Evolutionary conservation across 2,797 vertebrate genomes (phyloP).

Genomic region (Darevskia mixta): DNA sequence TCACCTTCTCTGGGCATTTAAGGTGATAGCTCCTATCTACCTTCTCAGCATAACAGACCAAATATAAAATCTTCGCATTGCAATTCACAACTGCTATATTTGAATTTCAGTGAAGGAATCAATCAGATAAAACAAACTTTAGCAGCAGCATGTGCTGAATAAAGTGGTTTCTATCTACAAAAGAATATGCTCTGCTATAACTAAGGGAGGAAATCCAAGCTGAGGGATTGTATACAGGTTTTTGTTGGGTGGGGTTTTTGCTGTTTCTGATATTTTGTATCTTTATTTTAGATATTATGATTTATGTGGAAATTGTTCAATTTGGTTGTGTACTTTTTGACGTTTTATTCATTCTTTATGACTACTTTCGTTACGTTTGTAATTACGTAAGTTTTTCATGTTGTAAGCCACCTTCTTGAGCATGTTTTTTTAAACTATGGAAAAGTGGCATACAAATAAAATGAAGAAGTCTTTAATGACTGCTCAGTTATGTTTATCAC

Average conservation of each 20-base stretch:
- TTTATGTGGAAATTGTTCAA: too few species aligned
- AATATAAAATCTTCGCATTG: not conserved
- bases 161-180: not conserved
- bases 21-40: not conserved
- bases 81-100: not conserved
- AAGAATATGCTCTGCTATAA: not conserved
- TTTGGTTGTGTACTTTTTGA: too few species aligned
- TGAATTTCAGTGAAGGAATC: not conserved
- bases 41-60: not conserved
- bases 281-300: too few species aligned
- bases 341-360: too few species aligned
- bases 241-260: too few species aligned
- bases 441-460: too few species aligned
- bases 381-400: too few species aligned
- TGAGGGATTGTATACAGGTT: too few species aligned
- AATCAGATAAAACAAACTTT: not conserved
- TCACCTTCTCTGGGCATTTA: not conserved
- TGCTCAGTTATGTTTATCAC: not conserved
- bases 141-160: not conserved
- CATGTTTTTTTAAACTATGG: too few species aligned
- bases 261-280: too few species aligned
- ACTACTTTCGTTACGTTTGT: too few species aligned
- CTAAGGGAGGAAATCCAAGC: not conserved
- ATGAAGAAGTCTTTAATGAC: not conserved
- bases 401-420: too few species aligned